Conservation (phyloP, 2,888 invertebrate species). For the Unio delphinus region DNA sequence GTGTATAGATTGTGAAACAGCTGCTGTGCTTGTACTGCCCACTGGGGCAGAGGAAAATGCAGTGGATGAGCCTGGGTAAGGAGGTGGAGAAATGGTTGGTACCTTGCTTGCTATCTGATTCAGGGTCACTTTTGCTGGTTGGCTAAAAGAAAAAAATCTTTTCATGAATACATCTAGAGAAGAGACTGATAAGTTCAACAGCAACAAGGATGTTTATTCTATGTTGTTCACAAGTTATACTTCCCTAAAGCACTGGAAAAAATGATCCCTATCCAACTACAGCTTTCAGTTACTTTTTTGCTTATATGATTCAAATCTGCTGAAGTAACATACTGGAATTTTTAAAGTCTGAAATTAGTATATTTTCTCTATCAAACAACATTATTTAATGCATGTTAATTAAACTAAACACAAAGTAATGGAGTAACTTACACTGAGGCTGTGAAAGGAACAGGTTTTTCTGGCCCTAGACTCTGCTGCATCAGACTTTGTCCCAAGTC, state of each 20-base stretch:
- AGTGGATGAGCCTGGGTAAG: slow-evolving; percentile 12
- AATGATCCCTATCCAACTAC: too few relatives aligned
- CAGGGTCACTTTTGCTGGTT: slow-evolving; percentile 48
- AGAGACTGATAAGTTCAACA: not conserved
- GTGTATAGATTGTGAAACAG: slow-evolving; percentile 17
- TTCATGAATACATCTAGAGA: not conserved
- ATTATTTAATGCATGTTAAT: too few relatives aligned
- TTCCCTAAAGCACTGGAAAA: too few relatives aligned
- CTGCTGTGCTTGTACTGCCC: slow-evolving; percentile 9
- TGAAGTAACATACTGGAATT: too few relatives aligned
- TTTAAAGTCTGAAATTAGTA: too few relatives aligned
- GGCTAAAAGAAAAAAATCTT: slow-evolving; percentile 23
- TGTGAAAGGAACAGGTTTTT: slow-evolving; percentile 9
- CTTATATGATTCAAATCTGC: too few relatives aligned
- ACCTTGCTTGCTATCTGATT: slow-evolving; percentile 52
- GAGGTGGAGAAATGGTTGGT: slow-evolving; percentile 9
- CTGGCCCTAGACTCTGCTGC: slow-evolving; percentile 55
- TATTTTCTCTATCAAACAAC: too few relatives aligned
- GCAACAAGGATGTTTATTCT: not conserved
- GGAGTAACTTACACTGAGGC: slow-evolving; percentile 12
- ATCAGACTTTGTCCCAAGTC: slow-evolving; percentile 85
- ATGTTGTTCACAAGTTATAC: not conserved
- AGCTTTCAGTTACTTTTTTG: too few relatives aligned
- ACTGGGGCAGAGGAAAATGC: not conserved
- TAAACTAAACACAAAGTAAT: not conserved